Conservation (phyloP, 2,888 invertebrate species). For the Ormia ochracea region DNA sequence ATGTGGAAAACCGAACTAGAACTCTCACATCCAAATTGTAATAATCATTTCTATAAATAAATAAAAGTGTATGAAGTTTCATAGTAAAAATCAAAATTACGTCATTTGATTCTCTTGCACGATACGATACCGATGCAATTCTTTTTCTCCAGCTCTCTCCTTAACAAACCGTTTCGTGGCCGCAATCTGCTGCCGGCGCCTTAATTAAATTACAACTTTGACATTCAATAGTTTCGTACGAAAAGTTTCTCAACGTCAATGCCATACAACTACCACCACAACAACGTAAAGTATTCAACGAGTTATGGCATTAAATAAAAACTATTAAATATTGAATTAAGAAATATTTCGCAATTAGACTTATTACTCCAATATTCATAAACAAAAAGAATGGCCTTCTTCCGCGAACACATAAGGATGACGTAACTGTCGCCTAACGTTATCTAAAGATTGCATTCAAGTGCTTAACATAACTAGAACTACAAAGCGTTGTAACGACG, state of each 20-base stretch:
- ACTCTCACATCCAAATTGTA: not conserved
- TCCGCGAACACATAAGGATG: too few relatives aligned
- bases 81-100: conserved; percentile 30
- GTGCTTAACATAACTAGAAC: too few relatives aligned
- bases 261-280: not conserved
- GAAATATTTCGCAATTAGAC: too few relatives aligned
- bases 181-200: not conserved
- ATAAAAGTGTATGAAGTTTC: too few relatives aligned
- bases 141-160: not conserved
- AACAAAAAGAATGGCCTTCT: too few relatives aligned
- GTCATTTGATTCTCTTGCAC: conserved; percentile 4
- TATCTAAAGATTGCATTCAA: too few relatives aligned
- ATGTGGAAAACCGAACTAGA: conserved; percentile 26
- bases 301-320: not conserved
- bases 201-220: not conserved
- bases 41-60: conserved; percentile 49
- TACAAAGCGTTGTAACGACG: too few relatives aligned
- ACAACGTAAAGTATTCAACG: not conserved
- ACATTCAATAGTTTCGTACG: not conserved
- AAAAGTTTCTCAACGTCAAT: not conserved
- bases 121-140: conserved; percentile 7
- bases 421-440: too few relatives aligned
- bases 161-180: not conserved
- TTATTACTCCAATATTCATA: too few relatives aligned
- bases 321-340: not conserved